Evolutionary conservation across 2,888 invertebrate genomes (phyloP), one percentile per base, ranked within the genome.

Genomic region (Orthosia incerta): DNA sequence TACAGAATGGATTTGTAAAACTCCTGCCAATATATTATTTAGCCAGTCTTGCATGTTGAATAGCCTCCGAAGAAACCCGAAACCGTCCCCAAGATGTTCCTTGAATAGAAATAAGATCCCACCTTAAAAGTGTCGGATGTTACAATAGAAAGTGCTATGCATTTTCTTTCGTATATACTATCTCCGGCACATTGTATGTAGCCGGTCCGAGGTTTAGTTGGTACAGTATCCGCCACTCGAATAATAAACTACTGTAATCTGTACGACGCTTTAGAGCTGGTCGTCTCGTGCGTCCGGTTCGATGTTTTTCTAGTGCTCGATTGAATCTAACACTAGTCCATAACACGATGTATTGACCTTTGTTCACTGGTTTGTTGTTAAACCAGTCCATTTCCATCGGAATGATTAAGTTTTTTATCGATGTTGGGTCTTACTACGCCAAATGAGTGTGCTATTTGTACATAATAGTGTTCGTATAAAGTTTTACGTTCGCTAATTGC

Each of bases 321-420:
- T 86, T 74, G 78, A 76, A 77, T 82, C 71, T 82, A 80, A 77
- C 73, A 73, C 74, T 76, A n/a, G n/a, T n/a, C n/a, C n/a, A 76
- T 70, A 80, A 83, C 75, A 82, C 74, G 86, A 82, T 76, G 67
- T 83, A 78, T 74, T 82, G 83, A 84, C 85, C 85, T 85, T 82
- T 86, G 80, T 76, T 75, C 85, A 69, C 76, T 66, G 69, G 66
- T 74, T 77, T 85, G 80, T 80, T 73, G 71, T 70, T 73, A 48
- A 80, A 85, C 85, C 75, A 71, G 80, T 82, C 59, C 63, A 55
- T 74, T 77, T 76, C 79, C 63, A 76, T 67, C 68, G 48, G 26
- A 56, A 55, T 57, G 48, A 77, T 74, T 63, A 59, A 48, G 45
- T 64, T 84, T 86, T 86, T 75, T 71, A 68, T 70, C 23, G 56